Evolutionary conservation across 2,797 vertebrate genomes (phyloP), one percentile per base, ranked within the genome.

Genomic region (Mus spretus): DNA sequence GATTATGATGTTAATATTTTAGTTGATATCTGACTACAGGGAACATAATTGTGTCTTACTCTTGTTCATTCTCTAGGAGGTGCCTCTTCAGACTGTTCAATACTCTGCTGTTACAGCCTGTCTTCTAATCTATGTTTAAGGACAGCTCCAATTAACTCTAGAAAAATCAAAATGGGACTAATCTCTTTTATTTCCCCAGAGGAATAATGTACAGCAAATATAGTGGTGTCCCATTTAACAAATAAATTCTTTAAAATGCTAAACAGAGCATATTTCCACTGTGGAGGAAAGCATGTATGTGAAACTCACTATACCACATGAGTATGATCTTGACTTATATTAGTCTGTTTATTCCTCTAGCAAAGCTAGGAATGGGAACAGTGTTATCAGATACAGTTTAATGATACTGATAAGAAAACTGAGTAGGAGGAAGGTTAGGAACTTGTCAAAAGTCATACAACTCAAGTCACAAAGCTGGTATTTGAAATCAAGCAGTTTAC

Each of bases 161-260:
- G 55, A 90, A 55, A 92, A 88, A 91, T 53, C 89, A 92, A 96
- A 82, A 12, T 55, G 59, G 28, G 31, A 28, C 61, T 53, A 40
- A 61, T 37, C 17, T 86, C 14, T 84, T 75, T 72, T 63, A 40
- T 59, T 90, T 78, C 82, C 12, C 65, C 72, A 61, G 31, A 89
- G 84, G 65, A 94, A 97, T 79, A 90, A 92, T 70, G 63, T 84
- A 63, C 59, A 89, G 59, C 47, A 75, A 34, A 81, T 93, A 63
- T 10, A 50, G 89, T 61, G 2, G 40, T 92, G 78, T 74, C 4
- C 96, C 28, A 96, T 92, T 81, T 89, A 95, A 95, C 72, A 87
- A 95, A 88, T n/a, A 96, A 89, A 94, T 61, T 31, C 57, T 92
- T 37, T 89, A 53, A 97, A 97, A 75, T 96, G 61, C 67, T 63